Percentiles rank a stretch among this genome's conserved stretches.
Conservation (phyloP, 2,888 invertebrate species). For the Amphipyra berbera region DNA sequence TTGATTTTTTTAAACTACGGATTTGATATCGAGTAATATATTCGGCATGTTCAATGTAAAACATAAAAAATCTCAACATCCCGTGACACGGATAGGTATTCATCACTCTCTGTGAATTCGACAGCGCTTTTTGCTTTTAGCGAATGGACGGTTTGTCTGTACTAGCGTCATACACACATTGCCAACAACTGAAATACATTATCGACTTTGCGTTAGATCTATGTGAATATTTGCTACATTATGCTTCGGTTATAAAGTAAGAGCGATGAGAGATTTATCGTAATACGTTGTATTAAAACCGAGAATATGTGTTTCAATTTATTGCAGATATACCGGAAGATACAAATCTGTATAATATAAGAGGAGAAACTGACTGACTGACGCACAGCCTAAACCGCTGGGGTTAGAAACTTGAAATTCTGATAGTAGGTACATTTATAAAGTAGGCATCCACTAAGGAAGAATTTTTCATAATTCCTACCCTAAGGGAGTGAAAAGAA, state of each 20-base stretch:
- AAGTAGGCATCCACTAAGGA: too few species aligned
- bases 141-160: constrained; percentile 32
- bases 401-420: too few species aligned
- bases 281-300: neutral
- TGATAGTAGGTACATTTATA: too few species aligned
- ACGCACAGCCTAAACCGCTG: too few species aligned
- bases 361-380: too few species aligned
- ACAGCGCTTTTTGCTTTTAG: constrained; percentile 46
- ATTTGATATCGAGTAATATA: constrained; percentile 26
- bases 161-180: constrained; percentile 34
- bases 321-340: neutral
- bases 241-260: constrained; percentile 32
- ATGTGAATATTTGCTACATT: constrained; percentile 13
- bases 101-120: constrained; percentile 48
- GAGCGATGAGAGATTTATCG: constrained; percentile 43
- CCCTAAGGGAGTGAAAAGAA: too few species aligned
- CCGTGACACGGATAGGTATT: constrained; percentile 40
- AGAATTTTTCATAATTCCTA: too few species aligned
- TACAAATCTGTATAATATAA: too few species aligned
- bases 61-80: constrained; percentile 34
- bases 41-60: constrained; percentile 37
- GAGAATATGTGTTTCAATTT: constrained; percentile 1
- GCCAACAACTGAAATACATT: constrained; percentile 38
- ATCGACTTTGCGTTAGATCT: constrained; percentile 1
- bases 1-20: constrained; percentile 17